A percentile compares a stretch with the other conserved stretches of the same genome.
phyloP scores from a whole-genome alignment of 2,888 invertebrate species.

The Mamestra brassicae region DNA sequence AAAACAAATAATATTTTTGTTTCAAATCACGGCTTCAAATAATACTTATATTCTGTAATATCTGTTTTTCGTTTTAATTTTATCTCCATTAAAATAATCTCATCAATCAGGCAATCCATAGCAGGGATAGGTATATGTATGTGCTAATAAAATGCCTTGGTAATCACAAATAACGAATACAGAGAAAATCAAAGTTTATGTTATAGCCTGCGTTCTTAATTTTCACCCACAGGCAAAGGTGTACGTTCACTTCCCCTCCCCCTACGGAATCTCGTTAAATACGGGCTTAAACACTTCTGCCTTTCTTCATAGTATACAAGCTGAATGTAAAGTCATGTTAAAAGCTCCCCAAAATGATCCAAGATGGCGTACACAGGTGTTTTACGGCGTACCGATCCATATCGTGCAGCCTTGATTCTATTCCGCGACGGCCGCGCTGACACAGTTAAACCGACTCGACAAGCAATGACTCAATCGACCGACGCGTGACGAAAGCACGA shows the following conservation, averaged over 20 bases:
- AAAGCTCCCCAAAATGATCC: conserved; percentile 60
- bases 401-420: conserved; percentile 87
- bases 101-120: no score
- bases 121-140: no score
- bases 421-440: conserved; percentile 87
- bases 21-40: neutral
- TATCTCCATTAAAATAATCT: no score
- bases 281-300: neutral
- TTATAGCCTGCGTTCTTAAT: no score
- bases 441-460: conserved; percentile 81
- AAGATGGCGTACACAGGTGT: conserved; percentile 76
- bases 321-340: neutral
- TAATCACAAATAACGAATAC: no score
- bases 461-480: conserved; percentile 83
- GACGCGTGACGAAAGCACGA: conserved; percentile 81
- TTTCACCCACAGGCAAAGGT: no score
- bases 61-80: no score
- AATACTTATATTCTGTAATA: no score
- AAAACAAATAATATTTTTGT: neutral
- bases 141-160: no score
- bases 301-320: neutral
- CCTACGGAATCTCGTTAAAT: neutral
- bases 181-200: no score
- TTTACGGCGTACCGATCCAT: conserved; percentile 77
- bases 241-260: no score